A percentile compares a stretch with the other conserved stretches of the same genome.
Conservation (phyloP, 2,888 invertebrate genomes). For the Eupithecia subfuscata region DNA sequence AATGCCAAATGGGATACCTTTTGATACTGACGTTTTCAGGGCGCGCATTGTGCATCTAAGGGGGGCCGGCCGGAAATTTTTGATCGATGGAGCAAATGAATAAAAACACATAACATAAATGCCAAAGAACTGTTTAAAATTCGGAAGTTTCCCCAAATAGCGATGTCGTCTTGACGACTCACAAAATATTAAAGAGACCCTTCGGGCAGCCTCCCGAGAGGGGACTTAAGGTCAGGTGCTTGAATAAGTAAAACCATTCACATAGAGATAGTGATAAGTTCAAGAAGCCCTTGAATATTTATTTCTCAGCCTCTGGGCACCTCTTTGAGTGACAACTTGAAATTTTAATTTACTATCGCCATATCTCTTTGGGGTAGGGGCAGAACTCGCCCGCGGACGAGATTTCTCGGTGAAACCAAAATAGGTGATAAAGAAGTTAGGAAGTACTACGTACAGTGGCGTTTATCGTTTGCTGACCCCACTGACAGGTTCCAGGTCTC, state of each 20-base stretch:
- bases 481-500: too few species aligned
- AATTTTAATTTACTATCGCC: slow-evolving; percentile 3
- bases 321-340: background rate
- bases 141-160: background rate
- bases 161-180: slow-evolving; percentile 2
- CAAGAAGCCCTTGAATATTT: slow-evolving; percentile 16
- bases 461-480: too few species aligned
- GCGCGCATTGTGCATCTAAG: too few species aligned
- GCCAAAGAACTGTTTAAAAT: background rate
- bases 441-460: too few species aligned
- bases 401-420: too few species aligned
- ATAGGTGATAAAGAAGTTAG: too few species aligned
- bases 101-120: background rate
- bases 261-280: slow-evolving; percentile 23
- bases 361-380: background rate
- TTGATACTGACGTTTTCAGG: too few species aligned
- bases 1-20: too few species aligned
- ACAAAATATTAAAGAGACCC: slow-evolving; percentile 8
- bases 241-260: slow-evolving; percentile 30
- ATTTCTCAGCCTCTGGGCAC: background rate
- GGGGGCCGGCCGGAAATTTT: too few species aligned
- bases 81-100: too few species aligned
- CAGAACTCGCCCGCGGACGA: too few species aligned
- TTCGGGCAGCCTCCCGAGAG: slow-evolving; percentile 1
- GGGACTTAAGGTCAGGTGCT: slow-evolving; percentile 19